These are phyloP conservation scores for Eudyptes chrysolophus DNA, from an alignment of 2,113 vertebrate genomes.

Conservation along the genomic window DNA sequence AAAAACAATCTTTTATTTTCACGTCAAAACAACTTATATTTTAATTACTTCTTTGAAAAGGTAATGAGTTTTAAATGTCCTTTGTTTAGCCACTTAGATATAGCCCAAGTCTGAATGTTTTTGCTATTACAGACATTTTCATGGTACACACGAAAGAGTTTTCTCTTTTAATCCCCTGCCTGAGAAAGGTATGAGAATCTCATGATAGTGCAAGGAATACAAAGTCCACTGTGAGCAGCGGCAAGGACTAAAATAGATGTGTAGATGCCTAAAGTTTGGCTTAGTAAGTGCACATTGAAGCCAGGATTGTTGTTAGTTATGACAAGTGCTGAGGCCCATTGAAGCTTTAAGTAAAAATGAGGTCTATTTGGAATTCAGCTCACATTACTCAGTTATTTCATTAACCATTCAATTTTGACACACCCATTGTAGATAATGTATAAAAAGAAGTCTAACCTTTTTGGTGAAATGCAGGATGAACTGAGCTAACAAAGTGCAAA, in stretches of 20 bases:
- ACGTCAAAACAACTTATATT: neutral
- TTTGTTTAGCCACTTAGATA: neutral
- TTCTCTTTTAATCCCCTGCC: neutral
- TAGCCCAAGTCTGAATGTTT: neutral
- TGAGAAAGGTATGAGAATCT: neutral
- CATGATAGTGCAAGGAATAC: neutral
- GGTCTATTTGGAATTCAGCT: neutral
- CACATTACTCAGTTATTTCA: neutral
- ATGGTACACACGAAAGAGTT: neutral
- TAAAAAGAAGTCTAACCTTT: neutral
- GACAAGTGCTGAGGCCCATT: neutral
- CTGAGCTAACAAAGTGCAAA: constrained; percentile 15
- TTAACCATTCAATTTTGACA: neutral
- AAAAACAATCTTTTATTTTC: constrained; percentile 44
- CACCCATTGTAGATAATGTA: neutral
- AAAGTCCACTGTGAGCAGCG: neutral
- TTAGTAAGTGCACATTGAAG: neutral
- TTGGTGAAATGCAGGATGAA: neutral
- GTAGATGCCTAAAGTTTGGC: neutral
- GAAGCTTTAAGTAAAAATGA: neutral
- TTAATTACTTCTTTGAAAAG: neutral
- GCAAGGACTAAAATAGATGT: neutral
- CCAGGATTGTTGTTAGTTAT: neutral
- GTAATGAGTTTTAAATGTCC: neutral
- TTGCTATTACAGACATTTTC: neutral